Base-by-base conservation (phyloP, 2,797 vertebrate species). In the Lagodon rhomboides region DNA sequence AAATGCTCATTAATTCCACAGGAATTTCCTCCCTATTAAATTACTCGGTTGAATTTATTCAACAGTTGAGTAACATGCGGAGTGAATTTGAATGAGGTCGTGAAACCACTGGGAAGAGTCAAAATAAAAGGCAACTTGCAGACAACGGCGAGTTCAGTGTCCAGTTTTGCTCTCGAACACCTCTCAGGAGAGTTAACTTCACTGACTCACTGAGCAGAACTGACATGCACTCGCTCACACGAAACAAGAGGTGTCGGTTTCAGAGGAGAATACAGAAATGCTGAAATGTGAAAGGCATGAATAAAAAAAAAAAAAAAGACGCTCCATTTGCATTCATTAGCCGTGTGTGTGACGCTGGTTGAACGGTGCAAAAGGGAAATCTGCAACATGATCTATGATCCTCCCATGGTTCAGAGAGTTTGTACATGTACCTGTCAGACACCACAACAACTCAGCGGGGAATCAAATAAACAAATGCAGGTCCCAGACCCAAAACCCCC, bases 271-370 rank as follows among this genome's bases (percentile, higher is more conserved):
- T 63, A 23, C 46, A 41, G 27, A 56, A 60, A 79, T 80, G 68
- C 85, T 68, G 2, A 67, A 78, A 76, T 53, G 46, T 58, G 73
- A 66, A 84, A 70, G 63, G 59, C 68, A 73, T 68, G 68, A 80
- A 58, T 56, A 66, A 30, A 10, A 16, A 68, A 71, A 64, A n/a
- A 17, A 8, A 11, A 18, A 59, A 75, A 65, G 62, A 58, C 69
- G 4, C 38, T 56, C 8, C 44, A 88, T 89, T 91, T 88, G 78
- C 87, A 91, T 91, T 91, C 80, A 84, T 92, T 90, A 89, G 69
- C 49, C 66, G 56, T 69, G 73, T 83, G 62, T 80, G 75, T 75
- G 83, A 51, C 3, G 34, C 23, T 15, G 49, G 77, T 30, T 83
- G 68, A 82, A 71, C 17, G 27, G 60, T 22, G 68, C 30, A 15